Conservation (phyloP, 2,797 vertebrate species). For the Catostomus latipinnis region DNA sequence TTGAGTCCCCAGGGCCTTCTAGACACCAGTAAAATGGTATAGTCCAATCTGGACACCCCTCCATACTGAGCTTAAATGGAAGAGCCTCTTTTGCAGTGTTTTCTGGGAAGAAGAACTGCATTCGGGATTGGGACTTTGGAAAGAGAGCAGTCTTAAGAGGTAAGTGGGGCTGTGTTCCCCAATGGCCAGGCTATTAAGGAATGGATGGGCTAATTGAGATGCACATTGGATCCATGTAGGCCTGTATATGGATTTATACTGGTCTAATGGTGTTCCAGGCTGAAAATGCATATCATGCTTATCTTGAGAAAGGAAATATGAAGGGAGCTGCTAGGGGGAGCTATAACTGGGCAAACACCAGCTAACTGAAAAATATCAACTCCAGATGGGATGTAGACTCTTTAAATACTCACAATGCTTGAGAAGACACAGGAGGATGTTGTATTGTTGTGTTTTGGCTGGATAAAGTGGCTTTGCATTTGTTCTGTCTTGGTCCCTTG, state of each 20-base stretch:
- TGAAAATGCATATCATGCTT: constrained; percentile 62
- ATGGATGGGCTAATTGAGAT: constrained; percentile 55
- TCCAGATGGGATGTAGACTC: constrained; percentile 31
- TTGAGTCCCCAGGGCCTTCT: constrained; percentile 50
- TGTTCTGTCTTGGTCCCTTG: constrained; percentile 42
- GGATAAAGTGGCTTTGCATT: constrained; percentile 52
- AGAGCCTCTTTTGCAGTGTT: constrained; percentile 84
- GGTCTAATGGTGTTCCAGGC: constrained; percentile 60
- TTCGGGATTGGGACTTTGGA: constrained; percentile 72
- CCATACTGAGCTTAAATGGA: constrained; percentile 80
- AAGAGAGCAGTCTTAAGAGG: constrained; percentile 67
- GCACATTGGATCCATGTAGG: constrained; percentile 45
- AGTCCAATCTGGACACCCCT: constrained; percentile 79
- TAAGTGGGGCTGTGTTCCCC: constrained; percentile 71
- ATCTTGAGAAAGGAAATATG: constrained; percentile 77
- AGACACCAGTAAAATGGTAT: constrained; percentile 62
- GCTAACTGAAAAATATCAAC: constrained; percentile 52
- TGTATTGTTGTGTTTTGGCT: constrained; percentile 54
- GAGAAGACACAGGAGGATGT: constrained; percentile 50
- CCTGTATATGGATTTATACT: constrained; percentile 60
- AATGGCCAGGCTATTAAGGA: constrained; percentile 53
- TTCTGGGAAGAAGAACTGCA: constrained; percentile 87
- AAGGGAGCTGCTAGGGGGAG: constrained; percentile 80
- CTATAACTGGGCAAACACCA: constrained; percentile 68
- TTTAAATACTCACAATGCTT: constrained; percentile 61